These are phyloP conservation scores for Drosophila nr. medialis DNA, from an alignment of 2,888 invertebrate genomes.

Conservation along the genomic window DNA sequence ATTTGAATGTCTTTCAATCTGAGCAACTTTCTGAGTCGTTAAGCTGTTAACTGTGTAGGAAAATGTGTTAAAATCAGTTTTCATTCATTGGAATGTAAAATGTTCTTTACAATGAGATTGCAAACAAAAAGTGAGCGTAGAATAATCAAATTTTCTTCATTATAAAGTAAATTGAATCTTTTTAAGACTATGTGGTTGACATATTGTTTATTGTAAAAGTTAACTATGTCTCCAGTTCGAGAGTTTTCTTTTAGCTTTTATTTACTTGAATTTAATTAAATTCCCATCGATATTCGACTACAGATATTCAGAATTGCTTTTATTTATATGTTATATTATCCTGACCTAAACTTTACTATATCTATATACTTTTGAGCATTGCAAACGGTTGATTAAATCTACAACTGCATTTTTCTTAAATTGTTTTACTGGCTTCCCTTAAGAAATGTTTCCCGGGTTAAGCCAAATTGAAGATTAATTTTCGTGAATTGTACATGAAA, in stretches of 20 bases:
- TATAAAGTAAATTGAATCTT: background rate
- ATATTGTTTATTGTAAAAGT: background rate
- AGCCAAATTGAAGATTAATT: background rate
- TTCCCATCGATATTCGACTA: background rate
- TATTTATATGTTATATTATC: background rate
- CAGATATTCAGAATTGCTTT: background rate
- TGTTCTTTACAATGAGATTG: background rate
- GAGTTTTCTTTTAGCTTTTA: background rate
- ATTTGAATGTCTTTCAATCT: background rate
- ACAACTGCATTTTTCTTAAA: background rate
- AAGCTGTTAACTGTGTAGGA: background rate
- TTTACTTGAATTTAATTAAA: background rate
- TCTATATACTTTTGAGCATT: background rate
- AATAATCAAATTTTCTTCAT: background rate
- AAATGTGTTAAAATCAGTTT: background rate
- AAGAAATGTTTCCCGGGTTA: background rate
- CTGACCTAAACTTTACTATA: background rate
- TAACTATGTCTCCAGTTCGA: background rate
- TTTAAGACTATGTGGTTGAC: background rate
- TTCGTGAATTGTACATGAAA: background rate
- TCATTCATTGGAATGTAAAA: background rate
- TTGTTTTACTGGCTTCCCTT: too few relatives aligned
- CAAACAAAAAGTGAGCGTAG: too few relatives aligned
- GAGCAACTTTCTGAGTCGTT: background rate
- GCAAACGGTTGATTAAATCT: background rate